These are phyloP conservation scores for Diogma glabrata DNA, from an alignment of 2,888 invertebrate genomes.

Conservation along the genomic window DNA sequence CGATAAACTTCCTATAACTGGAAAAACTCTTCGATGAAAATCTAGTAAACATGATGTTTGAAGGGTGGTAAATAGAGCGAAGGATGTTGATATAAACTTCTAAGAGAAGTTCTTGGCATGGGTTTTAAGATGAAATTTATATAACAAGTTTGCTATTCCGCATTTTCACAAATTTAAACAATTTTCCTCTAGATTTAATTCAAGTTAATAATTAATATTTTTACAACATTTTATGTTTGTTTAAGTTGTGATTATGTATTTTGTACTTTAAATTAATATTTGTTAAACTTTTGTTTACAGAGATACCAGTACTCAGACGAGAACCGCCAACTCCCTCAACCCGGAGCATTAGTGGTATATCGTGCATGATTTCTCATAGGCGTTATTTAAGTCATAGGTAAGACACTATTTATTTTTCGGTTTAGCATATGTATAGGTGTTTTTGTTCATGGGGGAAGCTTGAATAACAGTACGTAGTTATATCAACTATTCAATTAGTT, in stretches of 20 bases:
- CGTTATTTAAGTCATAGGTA: slow-evolving; percentile 75
- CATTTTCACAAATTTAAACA: not conserved
- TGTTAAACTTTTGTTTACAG: slow-evolving; percentile 43
- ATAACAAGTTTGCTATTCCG: not conserved
- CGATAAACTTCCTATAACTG: no score
- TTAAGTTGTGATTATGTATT: slow-evolving; percentile 11
- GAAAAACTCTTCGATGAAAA: no score
- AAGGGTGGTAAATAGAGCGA: no score
- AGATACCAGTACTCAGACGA: slow-evolving; percentile 92
- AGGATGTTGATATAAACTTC: no score
- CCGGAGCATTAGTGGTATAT: slow-evolving; percentile 56
- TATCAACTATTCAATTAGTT: no score
- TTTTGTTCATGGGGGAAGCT: not conserved
- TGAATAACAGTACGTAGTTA: no score
- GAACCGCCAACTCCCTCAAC: slow-evolving; percentile 57
- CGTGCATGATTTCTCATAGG: slow-evolving; percentile 86
- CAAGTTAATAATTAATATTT: not conserved
- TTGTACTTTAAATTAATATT: not conserved
- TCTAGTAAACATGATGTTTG: no score
- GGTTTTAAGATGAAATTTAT: not conserved
- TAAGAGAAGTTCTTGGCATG: no score
- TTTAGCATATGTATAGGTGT: not conserved
- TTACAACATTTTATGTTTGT: not conserved
- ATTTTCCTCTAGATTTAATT: not conserved
- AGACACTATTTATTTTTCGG: slow-evolving; percentile 21